Conservation (phyloP, 30 jellyfish, hydroid and myxozoan species). For the Sanderia malayensis region DNA sequence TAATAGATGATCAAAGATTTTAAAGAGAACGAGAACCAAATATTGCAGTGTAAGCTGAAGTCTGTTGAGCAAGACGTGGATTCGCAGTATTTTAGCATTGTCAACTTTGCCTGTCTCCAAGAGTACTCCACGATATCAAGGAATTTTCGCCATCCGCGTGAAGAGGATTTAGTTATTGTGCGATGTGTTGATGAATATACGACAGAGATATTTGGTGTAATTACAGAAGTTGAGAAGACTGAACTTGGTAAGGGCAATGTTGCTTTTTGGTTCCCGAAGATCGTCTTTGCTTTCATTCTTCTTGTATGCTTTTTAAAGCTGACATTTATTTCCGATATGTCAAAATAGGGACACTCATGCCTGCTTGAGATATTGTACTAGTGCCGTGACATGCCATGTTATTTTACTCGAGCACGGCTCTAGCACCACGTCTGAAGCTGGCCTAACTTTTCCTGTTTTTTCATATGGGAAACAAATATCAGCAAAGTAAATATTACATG, state of each 20-base stretch:
- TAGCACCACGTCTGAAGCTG: too few relatives aligned
- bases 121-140: constrained; percentile 1
- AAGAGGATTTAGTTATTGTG: constrained; percentile 62
- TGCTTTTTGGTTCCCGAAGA: too few relatives aligned
- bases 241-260: constrained; percentile 26
- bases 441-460: too few relatives aligned
- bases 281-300: too few relatives aligned
- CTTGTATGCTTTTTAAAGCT: too few relatives aligned
- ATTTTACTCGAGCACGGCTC: too few relatives aligned
- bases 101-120: constrained; percentile 36
- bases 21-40: constrained; percentile 31
- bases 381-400: too few relatives aligned
- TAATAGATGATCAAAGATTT: constrained; percentile 43
- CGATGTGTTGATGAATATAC: constrained; percentile 42
- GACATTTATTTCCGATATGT: too few relatives aligned
- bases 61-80: constrained; percentile 38
- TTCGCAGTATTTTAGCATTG: constrained; percentile 16
- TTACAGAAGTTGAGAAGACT: constrained; percentile 41
- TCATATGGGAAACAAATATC: too few relatives aligned
- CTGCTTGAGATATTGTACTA: too few relatives aligned
- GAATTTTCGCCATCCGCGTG: constrained; percentile 30
- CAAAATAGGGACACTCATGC: too few relatives aligned
- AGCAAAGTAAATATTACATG: too few relatives aligned
- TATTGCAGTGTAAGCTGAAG: constrained; percentile 18
- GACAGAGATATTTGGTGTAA: constrained; percentile 63